Evolutionary conservation across 2,797 vertebrate genomes (phyloP).

Genomic region (Takifugu rubripes): DNA sequence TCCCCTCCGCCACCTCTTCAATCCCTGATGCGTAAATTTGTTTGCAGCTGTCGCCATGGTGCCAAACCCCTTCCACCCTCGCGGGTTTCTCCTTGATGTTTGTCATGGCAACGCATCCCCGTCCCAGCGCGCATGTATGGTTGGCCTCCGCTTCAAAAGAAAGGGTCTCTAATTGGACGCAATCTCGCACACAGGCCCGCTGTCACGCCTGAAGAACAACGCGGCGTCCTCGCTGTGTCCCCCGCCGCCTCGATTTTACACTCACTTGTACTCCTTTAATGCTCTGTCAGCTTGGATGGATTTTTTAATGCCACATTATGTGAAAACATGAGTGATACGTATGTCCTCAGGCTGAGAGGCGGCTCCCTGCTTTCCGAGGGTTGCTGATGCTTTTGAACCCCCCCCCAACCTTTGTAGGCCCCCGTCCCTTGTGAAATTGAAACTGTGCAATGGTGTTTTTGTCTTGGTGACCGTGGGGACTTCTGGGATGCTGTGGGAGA

Average conservation of each 20-base stretch:
- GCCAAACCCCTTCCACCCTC: conserved; percentile 45
- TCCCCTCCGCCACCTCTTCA: conserved; percentile 3
- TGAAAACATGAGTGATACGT: conserved; percentile 73
- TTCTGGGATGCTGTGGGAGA: conserved; percentile 71
- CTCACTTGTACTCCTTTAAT: conserved; percentile 49
- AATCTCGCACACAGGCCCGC: conserved; percentile 7
- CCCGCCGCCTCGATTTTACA: conserved; percentile 47
- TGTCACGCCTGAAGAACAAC: no score
- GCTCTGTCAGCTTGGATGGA: conserved; percentile 67
- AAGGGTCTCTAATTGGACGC: neutral
- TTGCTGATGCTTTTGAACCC: conserved; percentile 55
- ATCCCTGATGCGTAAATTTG: conserved; percentile 43
- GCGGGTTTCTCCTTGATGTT: conserved; percentile 65
- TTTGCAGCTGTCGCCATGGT: conserved; percentile 62
- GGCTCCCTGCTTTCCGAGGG: conserved; percentile 54
- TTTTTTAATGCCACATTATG: conserved; percentile 71
- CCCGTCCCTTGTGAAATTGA: conserved; percentile 64
- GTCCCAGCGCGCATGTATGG: no score
- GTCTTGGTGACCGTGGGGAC: conserved; percentile 68
- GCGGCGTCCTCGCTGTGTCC: conserved; percentile 30
- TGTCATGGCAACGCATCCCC: conserved; percentile 73
- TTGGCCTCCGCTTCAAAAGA: conserved; percentile 3
- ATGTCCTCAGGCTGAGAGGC: conserved; percentile 66
- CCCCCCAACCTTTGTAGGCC: conserved; percentile 31
- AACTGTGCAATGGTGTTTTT: conserved; percentile 70